phyloP scores from a whole-genome alignment of 2,797 vertebrate species.

The Phoxinus dragarum region DNA sequence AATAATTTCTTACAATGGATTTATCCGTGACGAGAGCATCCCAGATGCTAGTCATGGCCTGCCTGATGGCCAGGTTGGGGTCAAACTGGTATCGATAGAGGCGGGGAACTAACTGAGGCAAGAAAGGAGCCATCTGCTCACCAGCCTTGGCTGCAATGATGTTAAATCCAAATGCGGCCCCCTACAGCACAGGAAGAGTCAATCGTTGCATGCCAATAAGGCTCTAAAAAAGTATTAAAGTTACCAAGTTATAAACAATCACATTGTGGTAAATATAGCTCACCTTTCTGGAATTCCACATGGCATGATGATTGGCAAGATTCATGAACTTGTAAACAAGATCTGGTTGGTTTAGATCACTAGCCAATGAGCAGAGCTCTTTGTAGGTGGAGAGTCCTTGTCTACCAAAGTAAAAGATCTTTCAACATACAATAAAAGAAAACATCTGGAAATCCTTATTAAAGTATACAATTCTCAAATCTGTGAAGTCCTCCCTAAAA shows the following conservation, averaged over 20 bases:
- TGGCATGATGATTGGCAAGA: constrained; percentile 97
- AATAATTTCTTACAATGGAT: constrained; percentile 77
- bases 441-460: background rate
- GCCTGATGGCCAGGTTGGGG: constrained; percentile 93
- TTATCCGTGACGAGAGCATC: constrained; percentile 95
- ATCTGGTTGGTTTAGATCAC: constrained; percentile 97
- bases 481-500: background rate
- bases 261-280: constrained; percentile 27
- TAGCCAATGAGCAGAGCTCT: constrained; percentile 96
- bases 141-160: constrained; percentile 95
- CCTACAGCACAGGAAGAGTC: constrained; percentile 73
- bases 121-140: constrained; percentile 92
- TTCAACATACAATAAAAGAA: constrained; percentile 14
- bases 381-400: constrained; percentile 96
- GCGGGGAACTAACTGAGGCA: constrained; percentile 93
- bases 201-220: background rate
- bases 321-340: constrained; percentile 99
- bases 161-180: constrained; percentile 98
- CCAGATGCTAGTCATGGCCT: constrained; percentile 99
- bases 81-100: constrained; percentile 99
- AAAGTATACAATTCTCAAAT: background rate
- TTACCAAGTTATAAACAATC: background rate
- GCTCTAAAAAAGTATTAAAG: background rate
- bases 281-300: constrained; percentile 99
- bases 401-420: constrained; percentile 72